Evolutionary conservation across 2,113 vertebrate species (phyloP).

Genomic region (Bujurquina vittata): DNA sequence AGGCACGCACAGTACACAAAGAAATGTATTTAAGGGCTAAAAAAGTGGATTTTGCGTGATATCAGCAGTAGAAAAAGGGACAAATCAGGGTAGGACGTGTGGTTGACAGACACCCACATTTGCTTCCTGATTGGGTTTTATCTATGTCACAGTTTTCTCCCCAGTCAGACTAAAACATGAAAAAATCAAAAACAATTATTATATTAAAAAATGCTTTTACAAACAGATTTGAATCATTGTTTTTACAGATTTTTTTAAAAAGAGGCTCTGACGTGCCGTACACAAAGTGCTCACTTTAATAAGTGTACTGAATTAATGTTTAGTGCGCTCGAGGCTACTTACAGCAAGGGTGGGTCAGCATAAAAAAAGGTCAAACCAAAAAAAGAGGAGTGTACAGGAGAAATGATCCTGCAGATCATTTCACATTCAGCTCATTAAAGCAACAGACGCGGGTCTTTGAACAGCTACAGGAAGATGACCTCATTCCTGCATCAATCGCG

Average conservation of each 20-base stretch:
- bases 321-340: not conserved
- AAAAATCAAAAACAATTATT: not conserved
- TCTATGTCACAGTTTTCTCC: not conserved
- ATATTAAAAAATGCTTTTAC: not conserved
- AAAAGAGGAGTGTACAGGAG: not conserved
- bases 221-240: not conserved
- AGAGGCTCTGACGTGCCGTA: no score
- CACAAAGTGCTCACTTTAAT: not conserved
- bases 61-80: not conserved
- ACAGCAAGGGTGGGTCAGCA: not conserved
- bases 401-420: not conserved
- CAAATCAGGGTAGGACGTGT: not conserved
- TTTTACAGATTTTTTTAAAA: not conserved
- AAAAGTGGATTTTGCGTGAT: no score
- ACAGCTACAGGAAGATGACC: constrained; percentile 24
- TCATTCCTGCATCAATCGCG: constrained; percentile 9
- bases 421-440: constrained; percentile 32
- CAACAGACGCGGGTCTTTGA: not conserved
- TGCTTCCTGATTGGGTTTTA: not conserved
- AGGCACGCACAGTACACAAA: no score
- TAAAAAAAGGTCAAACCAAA: not conserved
- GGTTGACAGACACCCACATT: not conserved
- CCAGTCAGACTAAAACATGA: not conserved
- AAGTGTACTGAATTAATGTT: not conserved
- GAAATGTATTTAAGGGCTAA: no score